Percentiles rank a stretch among this genome's conserved stretches.
Evolutionary conservation across 2,113 vertebrate species (phyloP).

Genomic region (Marmota flaviventris): DNA sequence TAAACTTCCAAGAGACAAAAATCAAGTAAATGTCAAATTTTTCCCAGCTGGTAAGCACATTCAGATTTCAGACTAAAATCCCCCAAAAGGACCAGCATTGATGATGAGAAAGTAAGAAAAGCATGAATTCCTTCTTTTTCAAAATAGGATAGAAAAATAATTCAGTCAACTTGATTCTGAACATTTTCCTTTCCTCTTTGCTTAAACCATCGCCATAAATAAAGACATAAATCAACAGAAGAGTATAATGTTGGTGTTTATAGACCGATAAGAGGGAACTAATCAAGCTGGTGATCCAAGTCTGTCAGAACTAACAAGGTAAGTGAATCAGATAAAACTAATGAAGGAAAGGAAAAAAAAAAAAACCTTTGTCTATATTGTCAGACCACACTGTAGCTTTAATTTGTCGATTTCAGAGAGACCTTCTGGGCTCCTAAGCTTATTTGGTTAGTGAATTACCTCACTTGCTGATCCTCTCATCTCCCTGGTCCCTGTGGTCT

Average conservation of each 20-base stretch:
- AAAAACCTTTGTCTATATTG: background rate
- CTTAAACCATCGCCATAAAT: background rate
- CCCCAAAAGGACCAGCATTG: background rate
- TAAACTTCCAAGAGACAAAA: constrained; percentile 35
- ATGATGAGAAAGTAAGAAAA: constrained; percentile 45
- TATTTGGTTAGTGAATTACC: constrained; percentile 57
- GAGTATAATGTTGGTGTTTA: background rate
- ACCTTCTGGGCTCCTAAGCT: background rate
- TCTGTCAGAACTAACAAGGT: constrained; percentile 63
- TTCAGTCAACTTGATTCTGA: background rate
- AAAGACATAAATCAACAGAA: background rate
- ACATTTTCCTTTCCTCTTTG: constrained; percentile 26
- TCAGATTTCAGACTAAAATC: constrained; percentile 67
- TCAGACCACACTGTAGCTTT: constrained; percentile 42
- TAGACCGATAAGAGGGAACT: background rate
- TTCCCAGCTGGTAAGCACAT: constrained; percentile 75
- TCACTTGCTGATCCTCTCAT: background rate
- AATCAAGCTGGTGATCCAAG: constrained; percentile 30
- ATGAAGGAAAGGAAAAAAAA: background rate
- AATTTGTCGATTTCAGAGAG: constrained; percentile 49
- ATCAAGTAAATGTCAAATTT: constrained; percentile 72
- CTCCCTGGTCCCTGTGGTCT: background rate
- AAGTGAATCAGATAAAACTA: constrained; percentile 60
- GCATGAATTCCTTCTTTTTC: constrained; percentile 37
- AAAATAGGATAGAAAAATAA: constrained; percentile 28